A percentile compares a stretch with the other conserved stretches of the same genome.
Conservation (phyloP, 2,888 invertebrate genomes). For the Koerneria pararmatus region DNA sequence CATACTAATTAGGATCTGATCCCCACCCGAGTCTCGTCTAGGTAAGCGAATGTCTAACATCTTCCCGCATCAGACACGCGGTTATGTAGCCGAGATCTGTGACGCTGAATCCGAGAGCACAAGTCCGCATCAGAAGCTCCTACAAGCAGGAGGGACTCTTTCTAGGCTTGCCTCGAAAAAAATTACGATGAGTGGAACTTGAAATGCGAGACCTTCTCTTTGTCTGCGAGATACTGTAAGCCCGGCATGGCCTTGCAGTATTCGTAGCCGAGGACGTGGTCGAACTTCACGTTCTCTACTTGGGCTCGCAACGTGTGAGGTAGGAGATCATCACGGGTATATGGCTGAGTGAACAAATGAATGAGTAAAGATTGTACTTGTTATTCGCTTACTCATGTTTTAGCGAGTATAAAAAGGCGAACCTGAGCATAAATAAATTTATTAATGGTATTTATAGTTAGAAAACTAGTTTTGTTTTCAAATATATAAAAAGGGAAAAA, state of each 20-base stretch:
- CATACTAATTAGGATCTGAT: too few species aligned
- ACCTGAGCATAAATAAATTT: too few species aligned
- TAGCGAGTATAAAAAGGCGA: too few species aligned
- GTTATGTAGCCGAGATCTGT: slow-evolving; percentile 21
- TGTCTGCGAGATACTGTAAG: slow-evolving; percentile 20
- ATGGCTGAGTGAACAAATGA: slow-evolving; percentile 14
- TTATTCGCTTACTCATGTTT: too few species aligned
- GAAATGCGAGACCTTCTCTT: slow-evolving; percentile 19
- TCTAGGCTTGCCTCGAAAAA: too few species aligned
- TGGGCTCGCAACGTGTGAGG: slow-evolving; percentile 15
- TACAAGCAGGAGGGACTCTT: too few species aligned
- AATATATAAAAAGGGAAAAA: not conserved
- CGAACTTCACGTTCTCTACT: slow-evolving; percentile 28
- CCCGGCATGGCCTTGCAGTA: slow-evolving; percentile 36
- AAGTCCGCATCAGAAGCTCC: slow-evolving; percentile 9
- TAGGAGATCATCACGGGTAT: not conserved
- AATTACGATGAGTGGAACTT: not conserved
- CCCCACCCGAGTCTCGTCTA: too few species aligned
- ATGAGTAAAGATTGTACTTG: too few species aligned
- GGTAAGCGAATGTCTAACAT: too few species aligned
- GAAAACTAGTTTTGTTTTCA: not conserved
- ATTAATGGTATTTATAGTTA: not conserved
- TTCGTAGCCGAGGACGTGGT: slow-evolving; percentile 36
- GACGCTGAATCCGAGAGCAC: slow-evolving; percentile 18
- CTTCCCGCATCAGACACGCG: slow-evolving; percentile 1